Evolutionary conservation across 2,797 vertebrate genomes (phyloP).

Genomic region (Micropoecilia bifurca): DNA sequence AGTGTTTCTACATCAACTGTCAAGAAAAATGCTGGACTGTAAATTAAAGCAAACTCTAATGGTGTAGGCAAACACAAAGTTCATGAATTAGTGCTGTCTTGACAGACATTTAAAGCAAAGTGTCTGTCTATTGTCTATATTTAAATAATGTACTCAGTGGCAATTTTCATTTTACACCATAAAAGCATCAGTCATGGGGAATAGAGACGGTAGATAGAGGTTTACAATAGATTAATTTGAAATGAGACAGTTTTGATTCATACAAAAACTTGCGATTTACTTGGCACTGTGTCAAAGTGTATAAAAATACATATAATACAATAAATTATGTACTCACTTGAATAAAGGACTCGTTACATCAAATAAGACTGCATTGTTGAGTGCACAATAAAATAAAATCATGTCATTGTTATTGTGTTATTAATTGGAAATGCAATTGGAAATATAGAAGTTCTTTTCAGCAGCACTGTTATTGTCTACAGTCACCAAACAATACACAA

Average conservation of each 20-base stretch:
- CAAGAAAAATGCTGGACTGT: background rate
- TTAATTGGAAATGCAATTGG: background rate
- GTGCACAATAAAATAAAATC: background rate
- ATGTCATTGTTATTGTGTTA: background rate
- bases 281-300: background rate
- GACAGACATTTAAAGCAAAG: background rate
- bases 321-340: background rate
- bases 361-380: background rate
- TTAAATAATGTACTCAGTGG: background rate
- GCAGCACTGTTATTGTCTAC: background rate
- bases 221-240: background rate
- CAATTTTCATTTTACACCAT: background rate
- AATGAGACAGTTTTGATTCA: background rate
- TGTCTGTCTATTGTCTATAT: background rate
- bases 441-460: background rate
- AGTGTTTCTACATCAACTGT: slow-evolving; percentile 3
- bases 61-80: background rate
- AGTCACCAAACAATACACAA: background rate
- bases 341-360: no score
- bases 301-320: background rate
- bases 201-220: background rate
- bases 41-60: background rate
- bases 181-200: no score
- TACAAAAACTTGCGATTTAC: background rate
- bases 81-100: background rate